A percentile compares a stretch with the other conserved stretches of the same genome.
Conservation (phyloP, 2,113 vertebrate species). For the Tupaia tana region DNA sequence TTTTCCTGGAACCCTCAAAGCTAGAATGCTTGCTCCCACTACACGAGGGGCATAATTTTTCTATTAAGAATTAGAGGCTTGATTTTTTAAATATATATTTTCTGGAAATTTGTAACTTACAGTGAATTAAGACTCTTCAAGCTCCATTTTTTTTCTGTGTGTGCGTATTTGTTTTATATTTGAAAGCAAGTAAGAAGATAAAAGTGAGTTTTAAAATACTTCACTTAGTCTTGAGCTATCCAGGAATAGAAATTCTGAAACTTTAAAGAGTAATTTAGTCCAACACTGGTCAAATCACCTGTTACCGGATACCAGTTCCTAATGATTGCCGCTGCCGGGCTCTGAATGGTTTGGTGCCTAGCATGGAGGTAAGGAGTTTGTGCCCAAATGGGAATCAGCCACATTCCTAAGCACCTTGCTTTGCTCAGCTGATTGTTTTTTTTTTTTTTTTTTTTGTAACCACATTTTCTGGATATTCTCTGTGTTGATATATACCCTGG, state of each 20-base stretch:
- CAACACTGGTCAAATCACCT: background rate
- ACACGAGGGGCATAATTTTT: background rate
- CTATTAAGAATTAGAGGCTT: background rate
- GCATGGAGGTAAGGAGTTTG: background rate
- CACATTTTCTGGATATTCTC: background rate
- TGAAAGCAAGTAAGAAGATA: background rate
- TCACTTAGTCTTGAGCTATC: too few species aligned
- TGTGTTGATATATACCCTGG: background rate
- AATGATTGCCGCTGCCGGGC: too few species aligned
- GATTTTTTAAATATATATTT: background rate
- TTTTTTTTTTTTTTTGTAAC: too few species aligned
- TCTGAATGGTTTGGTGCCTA: background rate
- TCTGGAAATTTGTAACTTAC: background rate
- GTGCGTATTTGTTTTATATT: background rate
- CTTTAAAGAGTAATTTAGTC: too few species aligned
- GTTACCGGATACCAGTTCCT: rapidly evolving
- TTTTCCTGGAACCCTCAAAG: background rate
- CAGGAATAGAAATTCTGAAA: too few species aligned
- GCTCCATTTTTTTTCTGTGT: background rate
- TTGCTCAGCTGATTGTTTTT: background rate
- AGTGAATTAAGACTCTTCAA: background rate
- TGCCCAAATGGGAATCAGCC: rapidly evolving
- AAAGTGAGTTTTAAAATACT: background rate
- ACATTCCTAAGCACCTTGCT: background rate
- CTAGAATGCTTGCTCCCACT: background rate